Percentiles rank a stretch among this genome's conserved stretches.
These are phyloP conservation scores for Anthrax anthrax DNA, from an alignment of 2,888 invertebrate species.

Conservation along the genomic window DNA sequence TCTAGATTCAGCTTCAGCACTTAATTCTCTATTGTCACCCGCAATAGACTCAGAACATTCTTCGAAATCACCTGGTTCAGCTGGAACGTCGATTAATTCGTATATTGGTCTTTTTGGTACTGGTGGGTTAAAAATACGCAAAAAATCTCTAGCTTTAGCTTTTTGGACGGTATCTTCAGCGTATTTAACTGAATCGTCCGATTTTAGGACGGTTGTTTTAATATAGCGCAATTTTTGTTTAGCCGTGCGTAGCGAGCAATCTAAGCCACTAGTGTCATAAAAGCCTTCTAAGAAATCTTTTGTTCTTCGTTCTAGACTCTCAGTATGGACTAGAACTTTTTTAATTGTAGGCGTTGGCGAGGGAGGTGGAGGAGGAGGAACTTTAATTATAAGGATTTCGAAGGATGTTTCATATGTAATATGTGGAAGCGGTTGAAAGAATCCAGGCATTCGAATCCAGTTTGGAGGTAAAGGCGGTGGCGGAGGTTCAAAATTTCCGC, in stretches of 20 bases:
- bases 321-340: constrained; percentile 30
- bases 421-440: constrained; percentile 33
- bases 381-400: constrained; percentile 31
- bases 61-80: constrained; percentile 14
- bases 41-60: constrained; percentile 26
- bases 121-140: constrained; percentile 33
- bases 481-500: constrained; percentile 14
- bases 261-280: constrained; percentile 25
- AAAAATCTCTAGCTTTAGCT: constrained; percentile 33
- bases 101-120: constrained; percentile 27
- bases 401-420: constrained; percentile 33
- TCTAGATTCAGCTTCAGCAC: constrained; percentile 24
- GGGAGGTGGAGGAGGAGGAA: constrained; percentile 28
- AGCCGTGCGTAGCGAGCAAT: constrained; percentile 30
- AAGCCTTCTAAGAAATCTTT: constrained; percentile 30
- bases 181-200: constrained; percentile 30
- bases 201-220: constrained; percentile 31
- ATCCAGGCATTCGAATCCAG: constrained; percentile 31
- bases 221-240: constrained; percentile 33
- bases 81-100: constrained; percentile 30
- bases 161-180: constrained; percentile 35
- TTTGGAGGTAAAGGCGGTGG: constrained; percentile 26
- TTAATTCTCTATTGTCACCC: constrained; percentile 26
- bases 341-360: constrained; percentile 26
- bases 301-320: constrained; percentile 31